Base-by-base conservation (phyloP, 2,113 vertebrate species). In the Prolemur simus region DNA sequence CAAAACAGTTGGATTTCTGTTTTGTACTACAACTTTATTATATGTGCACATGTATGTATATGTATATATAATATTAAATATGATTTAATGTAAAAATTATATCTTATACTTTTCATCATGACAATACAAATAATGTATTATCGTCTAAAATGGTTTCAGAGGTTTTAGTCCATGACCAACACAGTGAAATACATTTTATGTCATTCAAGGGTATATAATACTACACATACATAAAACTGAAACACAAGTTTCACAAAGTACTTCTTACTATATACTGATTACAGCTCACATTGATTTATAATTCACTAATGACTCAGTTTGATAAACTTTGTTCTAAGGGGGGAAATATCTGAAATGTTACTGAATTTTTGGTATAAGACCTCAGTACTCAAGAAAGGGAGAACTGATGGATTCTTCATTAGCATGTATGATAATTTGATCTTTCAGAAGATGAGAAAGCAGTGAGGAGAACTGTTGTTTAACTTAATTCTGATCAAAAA, bases 41-140 rank as follows among this genome's bases (percentile, higher is more conserved):
- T 42, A 69, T 34, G 39, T 69, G 5, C 66, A 69, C 8, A 93
- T 63, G 23, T 4, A 77, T 80, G 21, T n/a, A 63, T 63, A 63
- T 32, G 47, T 47, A 47, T 54, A 52, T 52, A 54, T 54, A 54
- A 54, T 54, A n/a, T 68, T 74, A 80, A 92, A 76, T 1, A 93
- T 63, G 27, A 76, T 93, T 94, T 92, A 82, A 91, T 85, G 17
- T 88, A 94, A 71, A 94, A 93, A 63, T 83, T 83, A 81, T 45
- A 1, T 87, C 63, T 18, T 88, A 39, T 74, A 81, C 8, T 94
- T 92, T 91, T 94, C 58, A 71, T 93, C 95, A 49, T 42, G 23
- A 12, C 18, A 90, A 60, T 71, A 87, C 14, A 97, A 77, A 74
- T 95, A 49, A 93, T 78, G 5, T 85, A 66, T 69, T 66, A 42